These are phyloP conservation scores for Oophaga pumilio DNA, from an alignment of 2,113 vertebrate species.

Conservation along the genomic window DNA sequence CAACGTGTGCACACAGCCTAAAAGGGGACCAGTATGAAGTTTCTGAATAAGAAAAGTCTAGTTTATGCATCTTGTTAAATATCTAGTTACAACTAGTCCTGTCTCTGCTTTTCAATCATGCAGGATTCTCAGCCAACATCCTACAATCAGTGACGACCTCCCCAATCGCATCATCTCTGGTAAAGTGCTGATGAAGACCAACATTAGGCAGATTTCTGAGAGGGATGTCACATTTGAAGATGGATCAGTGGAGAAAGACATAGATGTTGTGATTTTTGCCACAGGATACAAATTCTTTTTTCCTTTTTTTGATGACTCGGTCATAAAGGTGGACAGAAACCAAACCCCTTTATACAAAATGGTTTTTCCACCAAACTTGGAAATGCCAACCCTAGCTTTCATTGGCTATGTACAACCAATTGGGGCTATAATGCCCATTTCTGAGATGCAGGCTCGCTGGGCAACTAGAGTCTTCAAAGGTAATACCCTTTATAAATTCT, in stretches of 20 bases:
- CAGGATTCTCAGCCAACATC: conserved; percentile 64
- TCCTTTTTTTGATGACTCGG: conserved; percentile 76
- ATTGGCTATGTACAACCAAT: conserved; percentile 75
- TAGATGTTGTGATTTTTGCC: conserved; percentile 82
- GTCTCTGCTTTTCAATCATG: neutral
- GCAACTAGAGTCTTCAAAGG: conserved; percentile 80
- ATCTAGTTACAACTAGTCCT: neutral
- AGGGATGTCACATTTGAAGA: conserved; percentile 77
- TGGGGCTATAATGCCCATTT: conserved; percentile 74
- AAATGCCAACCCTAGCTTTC: conserved; percentile 79
- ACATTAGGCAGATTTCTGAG: conserved; percentile 75
- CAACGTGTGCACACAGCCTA: too few relatives aligned
- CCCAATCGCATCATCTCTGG: conserved; percentile 81
- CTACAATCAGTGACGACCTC: conserved; percentile 76
- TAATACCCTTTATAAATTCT: conserved; percentile 58
- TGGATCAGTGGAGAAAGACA: conserved; percentile 73
- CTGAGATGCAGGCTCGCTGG: conserved; percentile 86
- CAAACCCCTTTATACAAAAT: conserved; percentile 80
- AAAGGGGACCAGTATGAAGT: neutral
- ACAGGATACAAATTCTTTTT: conserved; percentile 80
- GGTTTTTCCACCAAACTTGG: conserved; percentile 77
- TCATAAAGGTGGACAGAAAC: conserved; percentile 71
- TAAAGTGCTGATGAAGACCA: conserved; percentile 75
- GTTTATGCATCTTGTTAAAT: neutral
- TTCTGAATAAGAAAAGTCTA: neutral